A percentile compares a stretch with the other conserved stretches of the same genome.
phyloP scores from a whole-genome alignment of 2,797 vertebrate genomes.

The Scarus forsteni region DNA sequence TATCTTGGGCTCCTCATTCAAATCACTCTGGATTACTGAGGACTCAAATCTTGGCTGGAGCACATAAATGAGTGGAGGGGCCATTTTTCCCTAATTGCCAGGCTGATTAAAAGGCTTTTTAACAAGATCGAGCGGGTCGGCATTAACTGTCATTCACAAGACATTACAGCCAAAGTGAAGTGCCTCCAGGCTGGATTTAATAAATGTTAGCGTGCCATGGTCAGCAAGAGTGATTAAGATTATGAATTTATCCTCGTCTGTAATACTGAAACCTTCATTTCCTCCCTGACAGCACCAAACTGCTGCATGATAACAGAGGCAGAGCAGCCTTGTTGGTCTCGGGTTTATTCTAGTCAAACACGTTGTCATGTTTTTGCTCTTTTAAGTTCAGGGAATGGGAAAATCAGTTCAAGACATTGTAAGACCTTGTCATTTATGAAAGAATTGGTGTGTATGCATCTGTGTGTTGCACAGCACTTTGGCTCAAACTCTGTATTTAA shows the following conservation, averaged over 20 bases:
- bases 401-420: background rate
- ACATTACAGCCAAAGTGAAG: slow-evolving; percentile 46
- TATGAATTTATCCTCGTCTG: slow-evolving; percentile 8
- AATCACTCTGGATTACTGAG: slow-evolving; percentile 27
- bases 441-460: too few species aligned
- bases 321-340: background rate
- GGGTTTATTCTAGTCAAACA: background rate
- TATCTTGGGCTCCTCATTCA: background rate
- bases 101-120: slow-evolving; percentile 65
- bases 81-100: slow-evolving; percentile 27
- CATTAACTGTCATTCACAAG: slow-evolving; percentile 47
- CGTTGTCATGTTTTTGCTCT: background rate
- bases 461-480: too few species aligned
- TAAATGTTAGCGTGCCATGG: slow-evolving; percentile 57
- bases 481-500: too few species aligned
- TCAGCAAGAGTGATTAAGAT: slow-evolving; percentile 36
- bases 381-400: background rate
- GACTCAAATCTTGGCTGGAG: slow-evolving; percentile 9
- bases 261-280: slow-evolving; percentile 4
- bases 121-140: slow-evolving; percentile 47
- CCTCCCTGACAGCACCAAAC: slow-evolving; percentile 11
- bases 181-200: slow-evolving; percentile 48
- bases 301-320: background rate
- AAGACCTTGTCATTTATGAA: too few species aligned
- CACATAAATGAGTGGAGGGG: slow-evolving; percentile 11